Conservation (phyloP, 2,888 invertebrate species). For the Fragum sueziense region DNA sequence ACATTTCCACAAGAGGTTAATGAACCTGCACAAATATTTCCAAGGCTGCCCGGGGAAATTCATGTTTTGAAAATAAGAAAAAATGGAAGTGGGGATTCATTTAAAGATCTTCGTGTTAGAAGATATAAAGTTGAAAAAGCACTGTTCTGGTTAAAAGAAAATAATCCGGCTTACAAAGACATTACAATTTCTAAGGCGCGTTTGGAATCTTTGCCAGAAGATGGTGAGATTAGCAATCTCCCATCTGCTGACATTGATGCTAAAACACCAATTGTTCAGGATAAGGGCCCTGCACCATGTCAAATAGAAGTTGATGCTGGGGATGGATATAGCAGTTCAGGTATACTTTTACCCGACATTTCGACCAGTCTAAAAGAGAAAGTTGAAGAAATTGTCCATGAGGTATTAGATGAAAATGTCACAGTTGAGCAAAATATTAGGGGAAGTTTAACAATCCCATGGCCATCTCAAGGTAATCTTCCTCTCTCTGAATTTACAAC, state of each 20-base stretch:
- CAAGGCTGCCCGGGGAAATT: conserved; percentile 43
- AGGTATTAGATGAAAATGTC: too few species aligned
- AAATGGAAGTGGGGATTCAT: conserved; percentile 50
- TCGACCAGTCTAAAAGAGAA: conserved; percentile 21
- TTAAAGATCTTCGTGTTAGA: conserved; percentile 54
- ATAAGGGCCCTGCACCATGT: conserved; percentile 44
- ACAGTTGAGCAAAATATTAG: too few species aligned
- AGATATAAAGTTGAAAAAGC: conserved; percentile 38
- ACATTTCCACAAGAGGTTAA: conserved; percentile 31
- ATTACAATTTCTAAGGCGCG: conserved; percentile 42
- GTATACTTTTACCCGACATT: conserved; percentile 33
- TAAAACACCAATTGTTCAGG: too few species aligned
- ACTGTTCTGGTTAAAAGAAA: conserved; percentile 48
- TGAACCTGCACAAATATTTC: conserved; percentile 41
- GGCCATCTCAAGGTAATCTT: conserved; percentile 53
- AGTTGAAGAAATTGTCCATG: conserved; percentile 28
- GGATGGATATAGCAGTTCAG: conserved; percentile 34
- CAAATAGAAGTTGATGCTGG: conserved; percentile 33
- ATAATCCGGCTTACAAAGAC: conserved; percentile 50
- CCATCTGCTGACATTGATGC: too few species aligned
- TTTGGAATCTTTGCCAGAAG: conserved; percentile 28
- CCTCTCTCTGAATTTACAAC: conserved; percentile 63
- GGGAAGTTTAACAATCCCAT: too few species aligned
- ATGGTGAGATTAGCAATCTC: conserved; percentile 34
- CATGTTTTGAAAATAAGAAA: conserved; percentile 43